Percentiles rank a stretch among this genome's conserved stretches.
Evolutionary conservation across 2,888 invertebrate genomes (phyloP).

Genomic region (Synanthedon andrenaeformis): DNA sequence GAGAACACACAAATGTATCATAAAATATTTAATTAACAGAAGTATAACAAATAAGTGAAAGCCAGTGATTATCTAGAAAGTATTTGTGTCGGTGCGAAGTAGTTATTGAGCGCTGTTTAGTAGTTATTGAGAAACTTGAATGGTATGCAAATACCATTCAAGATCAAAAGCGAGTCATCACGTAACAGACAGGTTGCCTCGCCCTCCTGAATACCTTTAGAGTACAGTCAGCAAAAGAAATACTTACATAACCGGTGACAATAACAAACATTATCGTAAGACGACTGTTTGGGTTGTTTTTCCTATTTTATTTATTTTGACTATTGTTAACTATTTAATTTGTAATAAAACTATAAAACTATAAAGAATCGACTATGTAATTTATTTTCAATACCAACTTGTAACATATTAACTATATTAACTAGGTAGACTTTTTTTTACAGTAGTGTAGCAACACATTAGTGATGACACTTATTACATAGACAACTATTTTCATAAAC

Average conservation of each 20-base stretch:
- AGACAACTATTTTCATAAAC: no score
- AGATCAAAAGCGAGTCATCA: slow-evolving; percentile 8
- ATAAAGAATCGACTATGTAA: no score
- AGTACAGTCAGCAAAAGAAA: background rate
- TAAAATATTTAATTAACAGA: background rate
- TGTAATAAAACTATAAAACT: no score
- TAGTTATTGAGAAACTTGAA: slow-evolving; percentile 8
- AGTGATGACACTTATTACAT: no score
- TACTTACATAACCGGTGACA: background rate
- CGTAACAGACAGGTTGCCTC: slow-evolving; percentile 12
- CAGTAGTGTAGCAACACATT: no score
- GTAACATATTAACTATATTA: no score
- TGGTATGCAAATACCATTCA: slow-evolving; percentile 14
- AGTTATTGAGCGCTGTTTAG: slow-evolving; percentile 2
- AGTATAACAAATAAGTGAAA: background rate
- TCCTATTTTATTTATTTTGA: no score
- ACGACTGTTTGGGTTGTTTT: no score
- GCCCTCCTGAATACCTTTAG: background rate
- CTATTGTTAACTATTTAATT: no score
- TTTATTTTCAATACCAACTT: no score
- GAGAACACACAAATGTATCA: background rate
- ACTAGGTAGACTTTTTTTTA: no score
- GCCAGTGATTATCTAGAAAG: slow-evolving; percentile 17
- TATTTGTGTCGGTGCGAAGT: slow-evolving; percentile 11
- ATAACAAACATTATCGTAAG: background rate